Evolutionary conservation across 2,113 vertebrate genomes (phyloP).

Genomic region (Zeus faber): DNA sequence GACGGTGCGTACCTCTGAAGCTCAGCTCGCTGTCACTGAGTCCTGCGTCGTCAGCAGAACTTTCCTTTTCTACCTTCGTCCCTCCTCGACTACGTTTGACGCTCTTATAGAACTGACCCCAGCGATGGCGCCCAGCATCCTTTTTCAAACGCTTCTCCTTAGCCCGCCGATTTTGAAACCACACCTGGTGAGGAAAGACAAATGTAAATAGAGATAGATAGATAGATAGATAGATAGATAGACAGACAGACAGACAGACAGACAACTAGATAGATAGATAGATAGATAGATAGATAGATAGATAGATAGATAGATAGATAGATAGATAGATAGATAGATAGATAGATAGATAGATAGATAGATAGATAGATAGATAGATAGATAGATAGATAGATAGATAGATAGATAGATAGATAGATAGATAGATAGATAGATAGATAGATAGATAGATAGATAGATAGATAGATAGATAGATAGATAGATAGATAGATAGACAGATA

Average conservation of each 20-base stretch:
- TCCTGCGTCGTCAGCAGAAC: slow-evolving; percentile 91
- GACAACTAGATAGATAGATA: neutral
- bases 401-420: neutral
- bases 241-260: neutral
- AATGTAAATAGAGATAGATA: neutral
- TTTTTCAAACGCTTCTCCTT: slow-evolving; percentile 98
- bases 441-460: neutral
- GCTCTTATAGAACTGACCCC: slow-evolving; percentile 97
- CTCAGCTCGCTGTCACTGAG: slow-evolving; percentile 98
- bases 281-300: neutral
- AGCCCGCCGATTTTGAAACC: slow-evolving; percentile 97
- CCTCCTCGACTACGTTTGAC: slow-evolving; percentile 87
- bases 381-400: neutral
- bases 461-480: neutral
- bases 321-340: neutral
- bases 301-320: neutral
- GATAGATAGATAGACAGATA: neutral
- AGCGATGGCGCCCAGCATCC: slow-evolving; percentile 93
- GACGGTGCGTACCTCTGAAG: slow-evolving; percentile 85
- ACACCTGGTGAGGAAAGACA: slow-evolving; percentile 76
- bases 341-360: too few species aligned
- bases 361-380: too few species aligned
- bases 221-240: neutral
- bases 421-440: neutral
- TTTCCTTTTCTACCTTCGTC: slow-evolving; percentile 91